A percentile compares a stretch with the other conserved stretches of the same genome.
These are phyloP conservation scores for Knipowitschia caucasica DNA, from an alignment of 2,797 vertebrate species.

Conservation along the genomic window DNA sequence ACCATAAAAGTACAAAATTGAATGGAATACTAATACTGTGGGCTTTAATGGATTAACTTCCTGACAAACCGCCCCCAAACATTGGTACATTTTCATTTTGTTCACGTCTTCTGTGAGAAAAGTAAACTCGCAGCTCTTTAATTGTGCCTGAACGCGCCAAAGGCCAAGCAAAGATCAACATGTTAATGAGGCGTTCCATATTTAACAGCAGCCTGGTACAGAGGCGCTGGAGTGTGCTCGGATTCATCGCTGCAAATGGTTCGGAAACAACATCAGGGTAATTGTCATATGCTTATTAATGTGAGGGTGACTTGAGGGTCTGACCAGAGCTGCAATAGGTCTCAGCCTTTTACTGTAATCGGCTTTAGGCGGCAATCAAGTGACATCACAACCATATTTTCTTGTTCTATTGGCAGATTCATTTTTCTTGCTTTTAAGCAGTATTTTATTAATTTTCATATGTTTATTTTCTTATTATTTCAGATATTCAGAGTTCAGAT, in stretches of 20 bases:
- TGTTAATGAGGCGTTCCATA: slow-evolving; percentile 49
- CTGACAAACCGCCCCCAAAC: slow-evolving; percentile 2
- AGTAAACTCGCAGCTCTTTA: slow-evolving; percentile 7
- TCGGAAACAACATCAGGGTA: slow-evolving; percentile 34
- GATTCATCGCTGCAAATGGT: slow-evolving; percentile 38
- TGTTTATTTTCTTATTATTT: no score
- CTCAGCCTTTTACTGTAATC: no score
- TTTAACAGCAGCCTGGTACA: slow-evolving; percentile 45
- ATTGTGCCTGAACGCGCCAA: slow-evolving; percentile 21
- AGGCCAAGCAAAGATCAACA: slow-evolving; percentile 41
- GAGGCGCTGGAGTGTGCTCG: slow-evolving; percentile 27
- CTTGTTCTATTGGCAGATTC: no score
- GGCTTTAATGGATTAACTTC: slow-evolving; percentile 24
- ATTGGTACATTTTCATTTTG: slow-evolving; percentile 13
- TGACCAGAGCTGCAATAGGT: slow-evolving; percentile 18
- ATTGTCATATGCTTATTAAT: slow-evolving; percentile 42
- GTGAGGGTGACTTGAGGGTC: slow-evolving; percentile 30
- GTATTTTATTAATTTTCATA: no score
- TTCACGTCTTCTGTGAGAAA: slow-evolving; percentile 7
- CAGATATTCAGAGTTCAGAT: no score
- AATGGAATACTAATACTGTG: neutral
- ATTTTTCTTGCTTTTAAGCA: no score
- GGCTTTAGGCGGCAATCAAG: no score
- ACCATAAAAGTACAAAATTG: neutral
- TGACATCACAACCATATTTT: no score